A percentile compares a stretch with the other conserved stretches of the same genome.
Evolutionary conservation across 1,140 invertebrate genomes (phyloP).

Genomic region (Lucilia cuprina): DNA sequence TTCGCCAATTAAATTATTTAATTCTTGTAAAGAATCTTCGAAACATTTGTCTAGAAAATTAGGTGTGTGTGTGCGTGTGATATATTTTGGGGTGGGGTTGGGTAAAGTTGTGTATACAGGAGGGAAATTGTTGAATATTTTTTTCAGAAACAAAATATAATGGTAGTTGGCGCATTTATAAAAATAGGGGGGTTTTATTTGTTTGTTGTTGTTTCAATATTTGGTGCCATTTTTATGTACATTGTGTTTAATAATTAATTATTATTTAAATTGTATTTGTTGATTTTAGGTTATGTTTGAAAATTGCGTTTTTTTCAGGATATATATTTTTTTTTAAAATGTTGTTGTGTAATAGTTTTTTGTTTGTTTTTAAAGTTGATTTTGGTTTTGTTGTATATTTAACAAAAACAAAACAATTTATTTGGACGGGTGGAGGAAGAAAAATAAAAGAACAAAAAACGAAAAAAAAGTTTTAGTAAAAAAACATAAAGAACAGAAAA

Average conservation of each 20-base stretch:
- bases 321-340: constrained; percentile 23
- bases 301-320: neutral
- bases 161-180: neutral
- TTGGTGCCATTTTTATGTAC: constrained; percentile 24
- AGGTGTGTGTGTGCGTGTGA: constrained; percentile 5
- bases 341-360: constrained; percentile 18
- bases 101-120: constrained; percentile 6
- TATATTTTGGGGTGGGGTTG: neutral
- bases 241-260: neutral
- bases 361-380: constrained; percentile 8
- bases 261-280: neutral
- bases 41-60: constrained; percentile 57
- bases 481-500: constrained; percentile 33
- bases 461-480: constrained; percentile 28
- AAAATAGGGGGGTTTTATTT: constrained; percentile 2
- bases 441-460: constrained; percentile 43
- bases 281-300: neutral
- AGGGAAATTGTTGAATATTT: constrained; percentile 22
- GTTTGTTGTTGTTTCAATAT: constrained; percentile 40
- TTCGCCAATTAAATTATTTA: constrained; percentile 64
- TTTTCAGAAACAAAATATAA: neutral
- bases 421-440: constrained; percentile 39
- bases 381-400: neutral
- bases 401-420: constrained; percentile 32
- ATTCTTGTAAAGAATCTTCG: constrained; percentile 62